These are phyloP conservation scores for Odobenus rosmarus DNA, from an alignment of 2,113 vertebrate genomes.

Conservation along the genomic window DNA sequence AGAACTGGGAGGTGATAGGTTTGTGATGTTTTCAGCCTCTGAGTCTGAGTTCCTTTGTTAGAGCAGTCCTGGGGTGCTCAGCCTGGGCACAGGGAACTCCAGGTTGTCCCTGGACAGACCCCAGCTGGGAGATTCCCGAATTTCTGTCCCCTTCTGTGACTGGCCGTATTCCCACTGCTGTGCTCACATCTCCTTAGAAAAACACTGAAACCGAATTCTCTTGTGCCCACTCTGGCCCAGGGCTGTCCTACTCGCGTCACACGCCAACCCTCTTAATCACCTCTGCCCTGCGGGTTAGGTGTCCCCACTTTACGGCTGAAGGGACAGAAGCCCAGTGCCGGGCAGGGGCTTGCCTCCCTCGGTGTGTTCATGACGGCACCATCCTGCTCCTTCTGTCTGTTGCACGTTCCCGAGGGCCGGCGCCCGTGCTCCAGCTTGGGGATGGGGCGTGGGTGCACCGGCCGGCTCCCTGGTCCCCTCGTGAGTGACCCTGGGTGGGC, in stretches of 20 bases:
- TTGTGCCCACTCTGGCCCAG: background rate
- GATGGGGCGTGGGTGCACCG: background rate
- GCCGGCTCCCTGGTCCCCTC: background rate
- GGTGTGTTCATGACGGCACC: rapidly evolving
- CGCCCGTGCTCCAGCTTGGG: background rate
- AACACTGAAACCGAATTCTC: background rate
- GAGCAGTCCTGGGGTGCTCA: no score
- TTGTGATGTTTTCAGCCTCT: background rate
- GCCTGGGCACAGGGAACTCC: background rate
- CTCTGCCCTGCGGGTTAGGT: background rate
- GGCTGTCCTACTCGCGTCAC: rapidly evolving
- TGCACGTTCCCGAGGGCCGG: background rate
- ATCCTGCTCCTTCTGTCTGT: background rate
- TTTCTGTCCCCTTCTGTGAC: background rate
- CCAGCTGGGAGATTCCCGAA: background rate
- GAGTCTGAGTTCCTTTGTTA: background rate
- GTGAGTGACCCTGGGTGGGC: background rate
- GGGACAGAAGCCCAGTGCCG: rapidly evolving
- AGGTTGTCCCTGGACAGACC: background rate
- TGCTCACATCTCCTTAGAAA: background rate
- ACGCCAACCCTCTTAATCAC: background rate
- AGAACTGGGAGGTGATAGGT: rapidly evolving
- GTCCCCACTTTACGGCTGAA: background rate
- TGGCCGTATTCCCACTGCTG: no score
- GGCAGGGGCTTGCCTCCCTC: background rate